Base-by-base conservation (phyloP, 1,140 invertebrate species). In the Steinernema khuongi region DNA sequence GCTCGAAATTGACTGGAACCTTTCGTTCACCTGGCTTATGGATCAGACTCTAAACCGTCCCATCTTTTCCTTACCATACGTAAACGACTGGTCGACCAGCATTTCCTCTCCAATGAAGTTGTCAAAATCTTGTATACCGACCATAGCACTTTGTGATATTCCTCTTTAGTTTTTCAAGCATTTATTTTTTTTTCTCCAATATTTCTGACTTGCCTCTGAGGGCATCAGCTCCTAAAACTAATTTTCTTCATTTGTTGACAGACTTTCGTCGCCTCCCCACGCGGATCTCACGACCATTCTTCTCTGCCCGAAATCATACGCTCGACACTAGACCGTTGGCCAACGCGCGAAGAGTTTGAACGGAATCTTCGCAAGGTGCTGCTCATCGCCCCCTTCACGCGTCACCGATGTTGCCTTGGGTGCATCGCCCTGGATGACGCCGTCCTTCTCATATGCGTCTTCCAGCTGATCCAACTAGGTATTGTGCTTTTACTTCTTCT, bases 381-480 rank as follows among this genome's bases (percentile, higher is more conserved):
- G 4, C 22, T 60, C 11, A 60, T 60, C 50, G 50, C 50, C 50
- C 50, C 50, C 14, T 60, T 60, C 22, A 60, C 50, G 22, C 11
- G 50, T 14, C 50, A 60, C 50, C 11, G 50, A 60, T 60, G 50
- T 22, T 60, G 50, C 26, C 22, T 60, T 17, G 50, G 50, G 7
- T 60, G 50, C 50, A 60, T 60, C 50, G 50, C 50, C 50, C 50
- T 60, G 26, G 50, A 60, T 60, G 50, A 60, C 50, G 50, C 50
- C 22, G 50, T 60, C 19, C 50, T 60, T 26, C 22, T 60, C 4
- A 60, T 60, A 14, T 60, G 50, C 50, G 50, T 60, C 19, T 60
- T 60, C 50, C 50, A 60, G 50, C 19, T 60, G 2, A 60, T 60
- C 50, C 7, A 60, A 60, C 26, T 60, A 60, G 50, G 50, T 60